Conservation (phyloP, 1,140 invertebrate genomes). For the Macrotrachela quadricornifera region DNA sequence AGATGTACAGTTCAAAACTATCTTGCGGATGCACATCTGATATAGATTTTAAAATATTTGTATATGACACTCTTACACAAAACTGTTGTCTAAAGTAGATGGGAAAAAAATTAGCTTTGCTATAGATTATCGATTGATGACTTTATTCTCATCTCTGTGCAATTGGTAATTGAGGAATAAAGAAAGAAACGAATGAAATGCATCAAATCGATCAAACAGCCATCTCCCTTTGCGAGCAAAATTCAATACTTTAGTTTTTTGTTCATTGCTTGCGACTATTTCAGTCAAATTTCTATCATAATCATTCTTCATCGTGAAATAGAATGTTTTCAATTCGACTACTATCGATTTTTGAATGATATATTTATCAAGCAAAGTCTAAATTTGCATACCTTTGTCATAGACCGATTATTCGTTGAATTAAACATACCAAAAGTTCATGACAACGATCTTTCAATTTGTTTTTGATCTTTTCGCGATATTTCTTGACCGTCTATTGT, state of each 20-base stretch:
- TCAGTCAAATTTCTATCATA: conserved; percentile 92
- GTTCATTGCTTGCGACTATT: conserved; percentile 80
- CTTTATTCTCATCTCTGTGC: too few species aligned
- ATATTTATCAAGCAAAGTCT: conserved; percentile 83
- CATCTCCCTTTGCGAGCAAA: conserved; percentile 75
- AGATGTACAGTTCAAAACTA: too few species aligned
- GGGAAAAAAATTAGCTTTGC: too few species aligned
- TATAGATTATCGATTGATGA: too few species aligned
- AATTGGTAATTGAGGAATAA: conserved; percentile 94
- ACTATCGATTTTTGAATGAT: conserved; percentile 85
- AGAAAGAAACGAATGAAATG: too few species aligned
- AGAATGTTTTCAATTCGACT: conserved; percentile 94
- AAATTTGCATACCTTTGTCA: conserved; percentile 25
- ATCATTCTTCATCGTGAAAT: conserved; percentile 92
- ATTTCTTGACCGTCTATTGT: conserved; percentile 92
- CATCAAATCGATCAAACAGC: conserved; percentile 96
- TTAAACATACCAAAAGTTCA: conserved; percentile 69
- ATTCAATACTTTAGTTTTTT: conserved; percentile 62
- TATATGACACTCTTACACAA: too few species aligned
- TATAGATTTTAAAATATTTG: too few species aligned
- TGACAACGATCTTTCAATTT: conserved; percentile 93
- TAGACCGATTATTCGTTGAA: neutral
- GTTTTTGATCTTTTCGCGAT: conserved; percentile 90
- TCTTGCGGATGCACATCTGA: too few species aligned
- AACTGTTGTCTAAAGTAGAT: too few species aligned